These are phyloP conservation scores for Flexamia atlantica DNA, from an alignment of 2,888 invertebrate genomes.

Conservation along the genomic window DNA sequence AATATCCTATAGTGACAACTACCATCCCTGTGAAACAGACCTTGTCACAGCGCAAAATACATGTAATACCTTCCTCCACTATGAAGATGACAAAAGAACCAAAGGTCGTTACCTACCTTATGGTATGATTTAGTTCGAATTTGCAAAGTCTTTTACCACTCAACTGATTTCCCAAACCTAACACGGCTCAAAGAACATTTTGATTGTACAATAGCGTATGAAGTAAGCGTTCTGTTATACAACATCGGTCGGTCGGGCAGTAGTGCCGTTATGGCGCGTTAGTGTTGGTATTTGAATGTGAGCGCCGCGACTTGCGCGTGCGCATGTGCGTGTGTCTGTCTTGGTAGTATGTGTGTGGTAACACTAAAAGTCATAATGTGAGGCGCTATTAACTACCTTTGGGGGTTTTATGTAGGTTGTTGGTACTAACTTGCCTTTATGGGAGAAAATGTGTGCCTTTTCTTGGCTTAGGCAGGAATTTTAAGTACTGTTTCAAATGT, in stretches of 20 bases:
- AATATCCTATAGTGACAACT: too few species aligned
- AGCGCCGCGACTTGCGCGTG: neutral
- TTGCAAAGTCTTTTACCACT: neutral
- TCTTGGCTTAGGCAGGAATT: too few species aligned
- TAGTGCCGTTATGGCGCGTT: neutral
- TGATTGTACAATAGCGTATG: neutral
- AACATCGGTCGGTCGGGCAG: conserved; percentile 24
- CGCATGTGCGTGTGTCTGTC: too few species aligned
- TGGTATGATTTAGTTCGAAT: too few species aligned
- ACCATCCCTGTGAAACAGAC: too few species aligned
- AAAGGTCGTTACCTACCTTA: too few species aligned
- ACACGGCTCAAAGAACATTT: neutral
- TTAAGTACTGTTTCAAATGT: too few species aligned
- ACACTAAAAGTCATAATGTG: neutral
- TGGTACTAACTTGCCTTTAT: neutral
- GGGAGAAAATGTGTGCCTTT: too few species aligned
- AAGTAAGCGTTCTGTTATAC: neutral
- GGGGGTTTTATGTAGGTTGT: neutral
- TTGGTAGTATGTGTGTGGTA: neutral
- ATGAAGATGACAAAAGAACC: too few species aligned
- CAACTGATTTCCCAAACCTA: neutral
- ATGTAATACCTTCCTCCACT: too few species aligned
- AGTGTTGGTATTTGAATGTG: conserved; percentile 35
- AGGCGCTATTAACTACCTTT: conserved; percentile 1
- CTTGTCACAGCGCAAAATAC: too few species aligned